Evolutionary conservation across 2,113 vertebrate genomes (phyloP), one percentile per base, ranked within the genome.

Genomic region (Tetrao urogallus): DNA sequence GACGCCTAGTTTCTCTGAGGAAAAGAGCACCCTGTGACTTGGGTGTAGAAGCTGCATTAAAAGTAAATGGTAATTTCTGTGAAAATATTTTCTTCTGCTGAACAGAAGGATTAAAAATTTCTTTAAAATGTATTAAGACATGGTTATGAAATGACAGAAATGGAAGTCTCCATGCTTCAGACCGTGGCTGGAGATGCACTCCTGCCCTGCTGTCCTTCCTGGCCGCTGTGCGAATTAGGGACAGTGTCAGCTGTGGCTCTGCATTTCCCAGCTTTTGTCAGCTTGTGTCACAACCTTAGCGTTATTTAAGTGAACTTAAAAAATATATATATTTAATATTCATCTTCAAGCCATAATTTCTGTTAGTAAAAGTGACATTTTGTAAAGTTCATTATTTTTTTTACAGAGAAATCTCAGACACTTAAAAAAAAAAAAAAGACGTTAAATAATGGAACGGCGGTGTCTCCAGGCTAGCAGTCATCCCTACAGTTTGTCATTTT

Each of bases 301-400:
- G 93, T 89, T 96, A 96, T 96, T 97, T 91, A 96, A 97, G 96
- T 97, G 90, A 97, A 95, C 95, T 90, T 89, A 32, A 56, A 56
- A 56, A 30, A 56, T 16, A 95, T 97, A 17, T 27, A 56, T 30
- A 95, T 97, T 97, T 97, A 97, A 97, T 98, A 97, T 97, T 97
- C 97, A 96, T 82, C 91, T 97, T 97, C 95, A 97, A 97, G 92
- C 93, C 81, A 7, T 98, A 98, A 98, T 98, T 98, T 98, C 98
- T 97, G 84, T 98, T 98, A 97, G 97, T 95, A 97, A 98, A 98
- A 98, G 76, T 98, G 98, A 98, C 97, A 98, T 98, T 98, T 98
- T 64, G 94, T 94, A 97, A 98, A 98, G 97, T 98, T 98, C 98
- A 98, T 98, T 97, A 97, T 97, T 97, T 97, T 97, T 96, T 94